Base-by-base conservation (phyloP, 2,797 vertebrate genomes). In the Dryobates pubescens region DNA sequence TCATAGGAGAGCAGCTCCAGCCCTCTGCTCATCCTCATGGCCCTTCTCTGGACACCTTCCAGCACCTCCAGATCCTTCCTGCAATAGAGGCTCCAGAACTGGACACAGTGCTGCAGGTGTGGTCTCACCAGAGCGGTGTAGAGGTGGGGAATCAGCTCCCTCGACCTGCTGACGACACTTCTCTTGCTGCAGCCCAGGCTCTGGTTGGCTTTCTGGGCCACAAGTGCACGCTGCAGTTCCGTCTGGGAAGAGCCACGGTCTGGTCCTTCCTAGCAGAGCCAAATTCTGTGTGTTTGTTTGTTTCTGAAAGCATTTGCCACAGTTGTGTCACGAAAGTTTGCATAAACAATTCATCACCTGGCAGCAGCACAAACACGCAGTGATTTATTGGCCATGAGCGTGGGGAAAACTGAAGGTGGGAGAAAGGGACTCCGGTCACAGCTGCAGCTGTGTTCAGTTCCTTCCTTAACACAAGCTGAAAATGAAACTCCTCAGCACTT, bases 301-400 rank as follows among this genome's bases (percentile, higher is more conserved):
- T 59, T 91, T 86, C 86, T 58, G 77, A 75, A 87, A 82, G 8
- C 17, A 53, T 91, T 93, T 91, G 32, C 16, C 79, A 29, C 27
- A 53, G 16, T 68, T 91, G 9, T 51, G 22, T 57, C 47, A 59
- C 30, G 71, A 73, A 82, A 74, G 20, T 38, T 57, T 79, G 7
- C 38, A 57, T 61, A 70, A 90, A 72, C 14, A 75, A 75, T 70
- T 84, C 4, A 47, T 79, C 53, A 72, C 1, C 32, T 57, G 64
- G 70, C 76, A 89, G 23, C 20, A 57, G 3, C 22, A 45, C 36
- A 54, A 90, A 77, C 2, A 36, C 23, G 10, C 20, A 80, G 77
- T 23, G 24, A 80, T 24, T 41, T 72, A 3, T 26, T 71, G 85
- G 11, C 24, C 83, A 79, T 80, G 45, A 51, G 3, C 14, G 2